phyloP scores from a whole-genome alignment of 2,888 invertebrate genomes.

The Orthonychiurus folsomi region DNA sequence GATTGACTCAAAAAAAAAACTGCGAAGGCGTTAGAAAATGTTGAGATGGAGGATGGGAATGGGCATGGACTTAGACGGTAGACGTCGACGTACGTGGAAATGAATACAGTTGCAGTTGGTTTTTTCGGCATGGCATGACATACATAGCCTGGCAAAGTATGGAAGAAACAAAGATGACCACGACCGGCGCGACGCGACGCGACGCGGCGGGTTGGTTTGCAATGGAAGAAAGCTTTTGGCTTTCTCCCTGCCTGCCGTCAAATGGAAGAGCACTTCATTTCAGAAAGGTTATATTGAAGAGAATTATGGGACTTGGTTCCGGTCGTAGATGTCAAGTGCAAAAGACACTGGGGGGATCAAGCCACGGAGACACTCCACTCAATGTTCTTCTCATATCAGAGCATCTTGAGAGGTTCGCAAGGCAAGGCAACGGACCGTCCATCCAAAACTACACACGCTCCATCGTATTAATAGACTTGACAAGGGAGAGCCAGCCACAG shows the following conservation, averaged over 20 bases:
- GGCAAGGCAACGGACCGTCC: not conserved
- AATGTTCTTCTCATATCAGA: not conserved
- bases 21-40: not conserved
- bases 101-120: not conserved
- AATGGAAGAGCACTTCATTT: conserved; percentile 18
- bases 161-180: not conserved
- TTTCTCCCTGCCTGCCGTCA: no score
- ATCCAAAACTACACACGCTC: not conserved
- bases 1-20: not conserved
- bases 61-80: not conserved
- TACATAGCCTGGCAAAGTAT: not conserved
- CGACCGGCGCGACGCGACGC: not conserved
- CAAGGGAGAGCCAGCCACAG: not conserved
- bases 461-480: not conserved
- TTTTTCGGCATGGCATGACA: not conserved
- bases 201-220: not conserved
- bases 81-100: not conserved
- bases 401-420: conserved; percentile 2
- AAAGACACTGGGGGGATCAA: conserved; percentile 23
- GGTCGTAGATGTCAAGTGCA: conserved; percentile 32
- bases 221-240: not conserved
- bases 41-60: not conserved
- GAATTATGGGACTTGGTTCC: conserved; percentile 32
- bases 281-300: conserved; percentile 19
- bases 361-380: conserved; percentile 2